Conservation (phyloP, 2,888 invertebrate genomes). For the Pecten maximus region DNA sequence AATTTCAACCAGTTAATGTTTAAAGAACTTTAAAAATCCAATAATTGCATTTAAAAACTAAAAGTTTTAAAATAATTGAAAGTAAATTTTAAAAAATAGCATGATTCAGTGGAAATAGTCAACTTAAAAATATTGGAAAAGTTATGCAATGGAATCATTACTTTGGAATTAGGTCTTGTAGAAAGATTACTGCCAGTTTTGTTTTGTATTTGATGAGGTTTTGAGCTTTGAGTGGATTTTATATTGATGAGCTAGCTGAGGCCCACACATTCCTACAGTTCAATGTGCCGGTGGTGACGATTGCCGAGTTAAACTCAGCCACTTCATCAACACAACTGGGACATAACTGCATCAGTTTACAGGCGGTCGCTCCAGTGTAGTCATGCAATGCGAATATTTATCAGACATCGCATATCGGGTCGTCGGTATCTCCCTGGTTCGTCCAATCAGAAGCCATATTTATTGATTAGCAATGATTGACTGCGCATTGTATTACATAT, state of each 20-base stretch:
- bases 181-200: background rate
- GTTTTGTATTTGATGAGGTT: background rate
- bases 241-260: background rate
- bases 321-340: slow-evolving; percentile 9
- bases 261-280: background rate
- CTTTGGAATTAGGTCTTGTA: background rate
- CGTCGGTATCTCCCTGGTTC: background rate
- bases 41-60: too few species aligned
- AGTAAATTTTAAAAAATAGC: background rate
- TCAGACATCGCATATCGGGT: background rate
- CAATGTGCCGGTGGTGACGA: background rate
- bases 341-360: slow-evolving; percentile 28
- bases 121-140: background rate
- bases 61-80: background rate
- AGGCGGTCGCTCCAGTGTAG: background rate
- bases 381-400: slow-evolving; percentile 9
- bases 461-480: background rate
- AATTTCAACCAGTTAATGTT: too few species aligned
- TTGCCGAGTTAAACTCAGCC: background rate
- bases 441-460: background rate
- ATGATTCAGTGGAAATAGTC: background rate
- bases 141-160: background rate
- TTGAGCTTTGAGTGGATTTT: background rate
- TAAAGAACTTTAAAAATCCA: too few species aligned
- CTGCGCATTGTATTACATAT: slow-evolving; percentile 11